Evolutionary conservation across 2,113 vertebrate genomes (phyloP).

Genomic region (Alouatta palliata): DNA sequence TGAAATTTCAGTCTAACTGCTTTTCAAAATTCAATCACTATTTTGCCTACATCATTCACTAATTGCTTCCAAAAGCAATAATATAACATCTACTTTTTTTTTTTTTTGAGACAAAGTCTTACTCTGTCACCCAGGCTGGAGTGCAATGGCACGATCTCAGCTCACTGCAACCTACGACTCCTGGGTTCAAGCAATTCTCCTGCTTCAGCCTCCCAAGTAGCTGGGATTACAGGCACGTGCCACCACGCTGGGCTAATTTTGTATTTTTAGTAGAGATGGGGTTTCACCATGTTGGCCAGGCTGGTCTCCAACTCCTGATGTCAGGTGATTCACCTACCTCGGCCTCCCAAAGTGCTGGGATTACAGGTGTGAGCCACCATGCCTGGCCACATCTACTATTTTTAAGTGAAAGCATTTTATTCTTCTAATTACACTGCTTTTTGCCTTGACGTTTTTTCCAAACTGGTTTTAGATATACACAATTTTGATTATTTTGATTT

Average conservation of each 20-base stretch:
- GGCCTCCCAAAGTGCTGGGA: too few relatives aligned
- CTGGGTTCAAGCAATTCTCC: too few relatives aligned
- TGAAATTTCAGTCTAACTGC: constrained; percentile 10
- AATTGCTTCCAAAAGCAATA: constrained; percentile 44
- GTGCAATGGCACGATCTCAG: background rate
- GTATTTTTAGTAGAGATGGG: too few relatives aligned
- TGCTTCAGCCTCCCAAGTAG: too few relatives aligned
- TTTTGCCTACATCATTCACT: constrained; percentile 39
- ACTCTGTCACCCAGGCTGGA: background rate
- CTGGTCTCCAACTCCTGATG: too few relatives aligned
- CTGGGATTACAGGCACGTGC: too few relatives aligned
- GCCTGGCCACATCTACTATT: background rate
- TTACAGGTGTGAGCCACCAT: too few relatives aligned
- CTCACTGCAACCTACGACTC: too few relatives aligned
- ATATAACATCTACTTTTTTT: constrained; percentile 24
- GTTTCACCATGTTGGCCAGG: too few relatives aligned
- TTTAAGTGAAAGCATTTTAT: constrained; percentile 48
- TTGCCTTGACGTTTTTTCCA: background rate
- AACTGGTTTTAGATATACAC: background rate
- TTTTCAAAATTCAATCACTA: constrained; percentile 48
- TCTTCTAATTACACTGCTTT: constrained; percentile 14
- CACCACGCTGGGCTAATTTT: too few relatives aligned
- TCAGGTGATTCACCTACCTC: too few relatives aligned
- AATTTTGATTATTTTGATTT: constrained; percentile 41
- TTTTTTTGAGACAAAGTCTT: background rate